Evolutionary conservation across 2,113 vertebrate genomes (phyloP).

Genomic region (Urocolius indicus): DNA sequence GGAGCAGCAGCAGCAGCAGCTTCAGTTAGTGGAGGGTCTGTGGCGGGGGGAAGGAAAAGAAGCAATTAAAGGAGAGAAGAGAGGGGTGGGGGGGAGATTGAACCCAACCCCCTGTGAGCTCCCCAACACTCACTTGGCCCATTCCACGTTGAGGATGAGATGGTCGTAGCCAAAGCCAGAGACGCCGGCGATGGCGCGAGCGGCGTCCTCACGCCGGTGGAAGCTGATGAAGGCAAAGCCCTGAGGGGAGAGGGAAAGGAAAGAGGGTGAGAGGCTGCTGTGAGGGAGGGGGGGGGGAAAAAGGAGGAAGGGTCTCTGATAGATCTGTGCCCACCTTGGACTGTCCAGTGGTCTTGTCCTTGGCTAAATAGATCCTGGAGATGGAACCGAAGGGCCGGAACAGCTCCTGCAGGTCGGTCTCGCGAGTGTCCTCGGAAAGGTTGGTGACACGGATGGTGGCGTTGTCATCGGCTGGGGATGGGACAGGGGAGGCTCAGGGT

Average conservation of each 20-base stretch:
- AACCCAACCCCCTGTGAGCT: too few relatives aligned
- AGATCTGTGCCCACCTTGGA: conserved; percentile 83
- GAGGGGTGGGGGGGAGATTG: not conserved
- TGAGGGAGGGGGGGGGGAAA: too few relatives aligned
- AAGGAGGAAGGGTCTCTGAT: too few relatives aligned
- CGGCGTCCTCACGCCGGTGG: conserved; percentile 93
- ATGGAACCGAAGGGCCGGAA: conserved; percentile 98
- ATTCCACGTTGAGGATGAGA: conserved; percentile 96
- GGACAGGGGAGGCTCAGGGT: not conserved
- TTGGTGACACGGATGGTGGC: conserved; percentile 98
- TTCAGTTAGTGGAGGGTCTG: not conserved
- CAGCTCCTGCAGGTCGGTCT: conserved; percentile 96
- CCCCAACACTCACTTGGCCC: conserved; percentile 89
- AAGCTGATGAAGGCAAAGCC: conserved; percentile 98
- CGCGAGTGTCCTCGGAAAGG: conserved; percentile 95
- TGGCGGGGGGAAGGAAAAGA: not conserved
- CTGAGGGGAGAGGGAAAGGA: conserved; percentile 41
- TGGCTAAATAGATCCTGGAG: conserved; percentile 95
- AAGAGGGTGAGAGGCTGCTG: not conserved
- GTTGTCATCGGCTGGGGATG: conserved; percentile 88
- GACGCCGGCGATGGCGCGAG: conserved; percentile 90
- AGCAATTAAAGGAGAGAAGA: not conserved
- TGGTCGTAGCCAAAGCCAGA: conserved; percentile 97
- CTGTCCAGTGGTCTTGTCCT: conserved; percentile 97
- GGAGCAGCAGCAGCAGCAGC: not conserved